Evolutionary conservation across 2,797 vertebrate genomes (phyloP), one percentile per base, ranked within the genome.

Genomic region (Silurus aristotelis): DNA sequence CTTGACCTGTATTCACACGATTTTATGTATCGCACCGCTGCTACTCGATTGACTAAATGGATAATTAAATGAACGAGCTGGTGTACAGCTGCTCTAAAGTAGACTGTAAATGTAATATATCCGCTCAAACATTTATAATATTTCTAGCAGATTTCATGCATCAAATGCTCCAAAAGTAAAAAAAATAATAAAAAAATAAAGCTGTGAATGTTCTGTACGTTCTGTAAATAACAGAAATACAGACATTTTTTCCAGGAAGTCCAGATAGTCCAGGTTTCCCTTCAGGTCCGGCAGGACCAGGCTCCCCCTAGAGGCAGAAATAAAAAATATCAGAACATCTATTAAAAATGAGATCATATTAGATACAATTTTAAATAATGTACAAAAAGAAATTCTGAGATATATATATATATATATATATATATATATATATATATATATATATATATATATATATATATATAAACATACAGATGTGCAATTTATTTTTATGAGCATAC

Each of bases 211-310:
- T 58, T 58, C 2, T 52, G 17, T 38, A 60, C 1, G 19, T 58
- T 70, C 19, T 71, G 25, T 52, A 52, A 7, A 52, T 52, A 52
- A 52, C 1, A 52, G 4, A 60, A 80, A 72, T 52, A 93, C 94
- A 91, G 80, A 97, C 96, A 91, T 92, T 83, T 58, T 83, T 78
- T 20, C 97, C 95, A 0, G 93, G 92, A 0, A 85, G 58, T 48
- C 96, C 97, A 6, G 92, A 87, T 52, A 89, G 15, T 25, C 96
- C 96, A 79, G 94, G 93, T 78, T 90, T 56, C 6, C 97, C 97
- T 71, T 93, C 90, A 80, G 88, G 90, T 88, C 96, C 96, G 0
- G 86, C 68, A 56, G 79, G n/a, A 9, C 96, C 96, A 0, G 61
- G 70, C 31, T 94, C 93, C 46, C 96, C 96, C 96, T 97, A 87